A percentile compares a stretch with the other conserved stretches of the same genome.
These are phyloP conservation scores for Octodon degus DNA, from an alignment of 2,113 vertebrate genomes.

Conservation along the genomic window DNA sequence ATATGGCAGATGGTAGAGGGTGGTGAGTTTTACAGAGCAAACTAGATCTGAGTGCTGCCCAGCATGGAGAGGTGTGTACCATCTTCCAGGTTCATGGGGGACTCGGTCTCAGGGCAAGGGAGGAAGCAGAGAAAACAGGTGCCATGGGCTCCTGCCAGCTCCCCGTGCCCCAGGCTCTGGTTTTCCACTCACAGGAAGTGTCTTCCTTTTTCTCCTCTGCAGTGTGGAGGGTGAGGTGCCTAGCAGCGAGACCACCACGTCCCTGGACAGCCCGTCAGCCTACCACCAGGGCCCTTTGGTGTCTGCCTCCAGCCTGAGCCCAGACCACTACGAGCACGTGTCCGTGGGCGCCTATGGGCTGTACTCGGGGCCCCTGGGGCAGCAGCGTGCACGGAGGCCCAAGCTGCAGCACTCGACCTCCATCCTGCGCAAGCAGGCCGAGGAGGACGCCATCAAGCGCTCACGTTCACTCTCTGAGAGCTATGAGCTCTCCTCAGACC, in stretches of 20 bases:
- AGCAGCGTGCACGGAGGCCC: conserved; percentile 90
- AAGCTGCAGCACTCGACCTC: conserved; percentile 98
- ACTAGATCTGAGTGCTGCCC: background rate
- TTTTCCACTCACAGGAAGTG: conserved; percentile 12
- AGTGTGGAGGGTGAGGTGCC: conserved; percentile 97
- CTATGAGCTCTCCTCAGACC: conserved; percentile 99
- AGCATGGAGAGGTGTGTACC: background rate
- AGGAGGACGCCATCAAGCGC: conserved; percentile 98
- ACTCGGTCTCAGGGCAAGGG: accelerated
- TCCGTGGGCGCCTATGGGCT: conserved; percentile 87
- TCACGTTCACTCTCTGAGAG: conserved; percentile 97
- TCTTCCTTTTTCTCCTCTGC: conserved; percentile 71
- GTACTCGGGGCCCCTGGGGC: conserved; percentile 89
- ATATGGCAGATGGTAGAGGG: background rate
- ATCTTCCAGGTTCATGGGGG: background rate
- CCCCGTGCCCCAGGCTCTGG: accelerated
- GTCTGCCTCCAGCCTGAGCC: conserved; percentile 88
- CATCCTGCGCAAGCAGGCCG: conserved; percentile 97
- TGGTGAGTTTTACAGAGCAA: background rate
- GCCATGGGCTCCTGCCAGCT: too few species aligned
- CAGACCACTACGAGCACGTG: conserved; percentile 92
- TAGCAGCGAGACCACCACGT: conserved; percentile 90
- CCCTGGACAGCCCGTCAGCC: conserved; percentile 90
- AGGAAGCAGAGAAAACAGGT: too few species aligned
- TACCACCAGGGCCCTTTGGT: conserved; percentile 92